A percentile compares a stretch with the other conserved stretches of the same genome.
Evolutionary conservation across 2,113 vertebrate species (phyloP).

Genomic region (Leptodactylus fuscus): DNA sequence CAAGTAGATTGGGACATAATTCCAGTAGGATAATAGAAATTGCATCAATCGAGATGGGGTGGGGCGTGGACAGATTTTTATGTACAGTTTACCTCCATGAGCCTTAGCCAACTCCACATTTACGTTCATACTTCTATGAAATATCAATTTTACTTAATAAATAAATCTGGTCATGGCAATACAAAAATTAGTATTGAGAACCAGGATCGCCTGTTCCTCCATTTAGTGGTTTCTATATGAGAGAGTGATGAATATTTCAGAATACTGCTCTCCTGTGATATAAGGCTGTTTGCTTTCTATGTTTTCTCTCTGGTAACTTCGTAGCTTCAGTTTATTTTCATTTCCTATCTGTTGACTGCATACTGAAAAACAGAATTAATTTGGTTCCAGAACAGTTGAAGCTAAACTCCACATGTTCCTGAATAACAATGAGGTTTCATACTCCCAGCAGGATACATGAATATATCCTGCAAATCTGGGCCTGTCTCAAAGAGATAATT

Average conservation of each 20-base stretch:
- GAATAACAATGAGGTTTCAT: slow-evolving; percentile 39
- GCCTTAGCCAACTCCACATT: no score
- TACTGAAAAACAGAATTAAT: slow-evolving; percentile 24
- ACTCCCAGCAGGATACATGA: neutral
- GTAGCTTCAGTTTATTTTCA: neutral
- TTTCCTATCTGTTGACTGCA: slow-evolving; percentile 1
- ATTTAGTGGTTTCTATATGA: neutral
- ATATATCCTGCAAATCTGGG: slow-evolving; percentile 4
- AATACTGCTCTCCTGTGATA: neutral
- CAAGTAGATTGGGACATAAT: neutral
- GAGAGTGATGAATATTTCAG: neutral
- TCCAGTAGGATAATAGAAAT: neutral
- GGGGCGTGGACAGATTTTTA: no score
- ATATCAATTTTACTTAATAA: neutral
- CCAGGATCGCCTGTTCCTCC: no score
- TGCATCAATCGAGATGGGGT: no score
- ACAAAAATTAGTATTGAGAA: neutral
- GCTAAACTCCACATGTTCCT: slow-evolving; percentile 15
- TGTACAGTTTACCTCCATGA: no score
- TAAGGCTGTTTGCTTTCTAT: neutral
- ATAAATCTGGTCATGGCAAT: neutral
- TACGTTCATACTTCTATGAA: no score
- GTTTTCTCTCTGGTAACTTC: neutral
- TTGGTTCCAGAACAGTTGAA: slow-evolving; percentile 11
- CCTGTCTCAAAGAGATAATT: neutral